phyloP scores from a whole-genome alignment of 2,113 vertebrate genomes.

The Lophotis ruficrista region DNA sequence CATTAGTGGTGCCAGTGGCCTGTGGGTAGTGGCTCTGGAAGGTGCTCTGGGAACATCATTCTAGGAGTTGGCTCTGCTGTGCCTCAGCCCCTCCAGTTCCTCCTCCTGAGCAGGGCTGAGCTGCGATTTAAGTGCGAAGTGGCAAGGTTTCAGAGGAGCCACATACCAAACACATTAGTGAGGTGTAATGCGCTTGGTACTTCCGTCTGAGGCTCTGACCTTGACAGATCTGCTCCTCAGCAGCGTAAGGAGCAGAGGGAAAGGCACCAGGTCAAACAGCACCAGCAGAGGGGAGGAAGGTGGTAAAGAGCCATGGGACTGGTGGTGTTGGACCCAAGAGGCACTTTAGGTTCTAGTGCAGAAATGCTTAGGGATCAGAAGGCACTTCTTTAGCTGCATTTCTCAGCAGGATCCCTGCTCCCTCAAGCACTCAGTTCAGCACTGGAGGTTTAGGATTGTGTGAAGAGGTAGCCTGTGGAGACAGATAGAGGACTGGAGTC shows the following conservation, averaged over 20 bases:
- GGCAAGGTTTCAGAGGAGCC: not conserved
- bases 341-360: not conserved
- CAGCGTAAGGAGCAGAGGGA: not conserved
- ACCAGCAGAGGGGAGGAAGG: not conserved
- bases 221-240: not conserved
- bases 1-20: not conserved
- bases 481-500: not conserved
- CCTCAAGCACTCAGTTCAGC: not conserved
- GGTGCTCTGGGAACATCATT: not conserved
- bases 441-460: not conserved
- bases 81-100: not conserved
- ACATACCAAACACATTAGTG: not conserved
- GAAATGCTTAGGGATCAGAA: not conserved
- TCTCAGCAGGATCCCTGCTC: not conserved
- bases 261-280: not conserved
- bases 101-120: not conserved
- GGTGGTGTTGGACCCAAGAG: not conserved
- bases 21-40: not conserved
- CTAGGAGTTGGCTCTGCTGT: not conserved
- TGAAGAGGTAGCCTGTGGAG: not conserved
- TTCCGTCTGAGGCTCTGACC: not conserved
- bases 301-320: not conserved
- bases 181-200: not conserved
- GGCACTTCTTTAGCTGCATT: not conserved
- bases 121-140: not conserved